Base-by-base conservation (phyloP, 2,797 vertebrate genomes). In the Ctenopoma kingsleyae region DNA sequence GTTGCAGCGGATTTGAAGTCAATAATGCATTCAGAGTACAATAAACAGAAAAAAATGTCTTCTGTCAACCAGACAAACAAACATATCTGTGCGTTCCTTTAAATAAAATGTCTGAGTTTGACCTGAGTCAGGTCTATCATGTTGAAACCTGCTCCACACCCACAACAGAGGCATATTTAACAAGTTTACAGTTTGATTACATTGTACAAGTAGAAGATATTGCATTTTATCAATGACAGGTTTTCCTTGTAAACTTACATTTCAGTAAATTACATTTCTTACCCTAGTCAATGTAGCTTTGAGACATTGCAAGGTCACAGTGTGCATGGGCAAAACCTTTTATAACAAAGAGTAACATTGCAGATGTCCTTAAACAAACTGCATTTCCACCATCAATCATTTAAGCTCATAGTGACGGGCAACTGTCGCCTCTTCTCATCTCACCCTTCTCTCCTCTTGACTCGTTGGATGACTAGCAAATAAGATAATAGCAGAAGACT, bases 371-470 rank as follows among this genome's bases (percentile, higher is more conserved):
- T 56, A 67, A 79, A 79, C 81, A 59, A 50, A 74, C 72, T 71
- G 59, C 57, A 85, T 83, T 65, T 76, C 71, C 57, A 56, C 70
- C 68, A 87, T 91, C 88, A 89, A 87, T 94, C 87, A 89, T 27
- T 22, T 53, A 46, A 60, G 51, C 36, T 76, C 76, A 61, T 11
- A 65, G 49, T 86, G 87, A 91, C 80, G 83, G 87, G 35, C 57
- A 49, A 67, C 67, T 83, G 82, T 87, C 56, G 10, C 59, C 65
- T 58, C 71, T 72, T 84, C 79, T 80, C 67, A 72, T 83, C 74
- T 79, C 71, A 57, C 52, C 71, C 60, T 73, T 74, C 47, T 79
- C 58, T 40, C 32, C 53, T 76, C 71, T 69, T 50, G 53, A 70
- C 40, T 74, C 15, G 22, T 35, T 73, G 53, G 54, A 75, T 74